These are phyloP conservation scores for Globia sparganii DNA, from an alignment of 2,888 invertebrate species.

Conservation along the genomic window DNA sequence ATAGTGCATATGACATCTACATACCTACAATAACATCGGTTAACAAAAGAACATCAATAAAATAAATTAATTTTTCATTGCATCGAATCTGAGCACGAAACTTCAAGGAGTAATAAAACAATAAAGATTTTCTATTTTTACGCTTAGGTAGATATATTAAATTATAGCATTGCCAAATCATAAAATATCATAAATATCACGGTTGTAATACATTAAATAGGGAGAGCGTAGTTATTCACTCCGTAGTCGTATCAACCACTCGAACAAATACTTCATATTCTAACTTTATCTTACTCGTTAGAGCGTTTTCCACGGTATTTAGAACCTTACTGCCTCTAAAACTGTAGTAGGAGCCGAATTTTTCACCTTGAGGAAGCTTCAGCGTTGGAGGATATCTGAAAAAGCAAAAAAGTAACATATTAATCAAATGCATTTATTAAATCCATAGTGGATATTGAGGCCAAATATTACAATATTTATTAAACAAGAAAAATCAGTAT, in stretches of 20 bases:
- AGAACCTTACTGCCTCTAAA: constrained; percentile 83
- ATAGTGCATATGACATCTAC: no score
- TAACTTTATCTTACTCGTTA: constrained; percentile 81
- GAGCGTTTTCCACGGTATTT: constrained; percentile 73
- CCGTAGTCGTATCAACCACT: constrained; percentile 76
- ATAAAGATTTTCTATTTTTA: constrained; percentile 19
- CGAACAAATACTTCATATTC: constrained; percentile 87
- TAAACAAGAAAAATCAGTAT: not conserved
- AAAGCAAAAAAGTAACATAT: constrained; percentile 41
- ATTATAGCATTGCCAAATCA: constrained; percentile 53
- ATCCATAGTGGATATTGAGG: not conserved
- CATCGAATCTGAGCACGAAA: not conserved
- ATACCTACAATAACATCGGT: not conserved
- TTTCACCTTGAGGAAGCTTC: constrained; percentile 78
- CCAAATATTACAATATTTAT: not conserved
- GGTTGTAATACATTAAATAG: constrained; percentile 51
- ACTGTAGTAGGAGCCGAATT: constrained; percentile 82
- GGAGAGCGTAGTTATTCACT: constrained; percentile 55
- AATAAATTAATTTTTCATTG: not conserved
- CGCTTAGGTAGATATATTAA: constrained; percentile 54
- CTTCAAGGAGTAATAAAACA: constrained; percentile 31
- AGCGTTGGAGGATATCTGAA: constrained; percentile 82
- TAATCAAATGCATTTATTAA: not conserved
- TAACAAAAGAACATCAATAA: not conserved
- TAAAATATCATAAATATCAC: constrained; percentile 60